Conservation (phyloP, 2,797 vertebrate species). For the Coluber constrictor region DNA sequence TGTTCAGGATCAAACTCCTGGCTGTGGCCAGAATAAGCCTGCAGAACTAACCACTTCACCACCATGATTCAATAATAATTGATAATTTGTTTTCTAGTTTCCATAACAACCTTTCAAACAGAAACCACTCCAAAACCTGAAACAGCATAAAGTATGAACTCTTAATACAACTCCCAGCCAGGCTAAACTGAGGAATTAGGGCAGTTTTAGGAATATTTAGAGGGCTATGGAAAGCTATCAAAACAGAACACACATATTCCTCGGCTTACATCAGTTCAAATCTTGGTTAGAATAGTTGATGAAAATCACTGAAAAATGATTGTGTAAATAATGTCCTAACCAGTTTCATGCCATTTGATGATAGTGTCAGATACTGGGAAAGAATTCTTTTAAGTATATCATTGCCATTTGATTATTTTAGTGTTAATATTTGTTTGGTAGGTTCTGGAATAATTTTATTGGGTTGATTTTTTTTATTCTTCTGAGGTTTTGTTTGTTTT, state of each 20-base stretch:
- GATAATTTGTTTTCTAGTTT: neutral
- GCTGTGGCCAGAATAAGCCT: too few relatives aligned
- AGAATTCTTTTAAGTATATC: neutral
- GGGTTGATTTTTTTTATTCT: neutral
- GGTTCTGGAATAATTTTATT: neutral
- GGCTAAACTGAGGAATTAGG: neutral
- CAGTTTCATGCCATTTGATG: neutral
- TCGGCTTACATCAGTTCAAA: too few relatives aligned
- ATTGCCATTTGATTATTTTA: neutral
- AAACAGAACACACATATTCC: neutral
- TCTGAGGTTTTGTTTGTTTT: neutral
- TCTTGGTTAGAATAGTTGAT: too few relatives aligned
- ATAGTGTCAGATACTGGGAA: neutral
- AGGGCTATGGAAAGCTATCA: neutral
- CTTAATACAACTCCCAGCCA: neutral
- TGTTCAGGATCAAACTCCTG: too few relatives aligned
- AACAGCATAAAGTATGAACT: neutral
- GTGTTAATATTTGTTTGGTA: neutral
- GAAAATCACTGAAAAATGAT: too few relatives aligned
- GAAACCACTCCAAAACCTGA: neutral
- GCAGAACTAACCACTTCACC: too few relatives aligned
- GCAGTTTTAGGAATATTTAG: neutral
- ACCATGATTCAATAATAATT: neutral
- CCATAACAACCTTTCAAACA: neutral
- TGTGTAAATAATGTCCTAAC: too few relatives aligned